Base-by-base conservation (phyloP, 2,797 vertebrate species). In the Clarias pachynema region DNA sequence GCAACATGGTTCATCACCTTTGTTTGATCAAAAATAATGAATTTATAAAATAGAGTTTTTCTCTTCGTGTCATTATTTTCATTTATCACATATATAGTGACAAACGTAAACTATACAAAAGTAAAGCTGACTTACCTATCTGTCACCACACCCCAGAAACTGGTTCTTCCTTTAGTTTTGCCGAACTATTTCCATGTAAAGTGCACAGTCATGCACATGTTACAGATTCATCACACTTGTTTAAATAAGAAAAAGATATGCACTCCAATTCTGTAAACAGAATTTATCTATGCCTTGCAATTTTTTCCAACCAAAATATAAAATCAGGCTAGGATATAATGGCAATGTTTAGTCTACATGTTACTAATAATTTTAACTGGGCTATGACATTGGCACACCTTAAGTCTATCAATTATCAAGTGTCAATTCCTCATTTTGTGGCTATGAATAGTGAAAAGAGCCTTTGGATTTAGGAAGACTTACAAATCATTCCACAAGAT, bases 401-500 rank as follows among this genome's bases (percentile, higher is more conserved):
- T 49, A 49, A 49, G 44, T 49, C 44, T 49, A 49, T 49, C 44
- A 49, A 40, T 40, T 10, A 49, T 40, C 44, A 49, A 49, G 44
- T 49, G 44, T 49, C 44, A 12, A 49, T 49, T 12, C 2, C 44
- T 49, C 44, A 37, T 37, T 37, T 37, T 37, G 34, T 37, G 34
- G 34, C 34, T 37, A 37, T 37, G 12, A 72, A 40, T 73, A 49
- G 0, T 12, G 5, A 49, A 70, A 70, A 49, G 37, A 72, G 14
- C n/a, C 24, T 26, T 16, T 53, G 40, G 37, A 72, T 72, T 44
- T n/a, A 15, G 18, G 3, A 15, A 15, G 70, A 4, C 2, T 73
- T 72, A 14, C 10, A 31, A 77, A 34, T 53, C 18, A 44, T 68
- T 79, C 60, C 72, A 86, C 87, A 85, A 74, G 89, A 74, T 81